Base-by-base conservation (phyloP, 2,797 vertebrate genomes). In the Manis crassicaudata region DNA sequence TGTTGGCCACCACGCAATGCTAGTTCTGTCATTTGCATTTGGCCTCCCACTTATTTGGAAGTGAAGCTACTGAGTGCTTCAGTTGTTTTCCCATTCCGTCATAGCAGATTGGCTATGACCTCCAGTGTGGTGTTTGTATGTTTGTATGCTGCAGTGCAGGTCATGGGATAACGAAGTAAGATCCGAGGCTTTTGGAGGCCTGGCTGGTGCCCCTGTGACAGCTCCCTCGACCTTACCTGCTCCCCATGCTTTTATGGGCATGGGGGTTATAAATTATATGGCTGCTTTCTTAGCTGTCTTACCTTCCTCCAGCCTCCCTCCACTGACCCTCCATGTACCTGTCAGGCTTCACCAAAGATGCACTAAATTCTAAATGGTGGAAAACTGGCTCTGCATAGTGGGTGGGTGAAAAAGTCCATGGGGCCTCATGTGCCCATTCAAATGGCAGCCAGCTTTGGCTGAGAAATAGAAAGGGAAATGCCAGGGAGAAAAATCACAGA, bases 341-440 rank as follows among this genome's bases (percentile, higher is more conserved):
- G 98, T 98, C 98, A 98, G 97, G 97, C 96, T 98, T 97, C 97
- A 92, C 98, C 97, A 96, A 92, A 96, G 98, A 96, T 77, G 97
- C 97, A 97, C 98, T 98, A 97, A 98, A 98, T 98, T 98, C 97
- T 96, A 86, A 52, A 92, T 67, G 92, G 92, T 92, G 94, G 94
- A 96, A 96, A 97, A 97, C 98, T 96, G 96, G 95, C 97, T 98
- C 98, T 97, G 96, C 82, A 92, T 97, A 94, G 96, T 54, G 46
- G 37, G 25, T 87, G 89, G 97, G 96, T 98, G 96, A 97, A 96
- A 75, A 96, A 96, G 97, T 89, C 92, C 2, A 0, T 16, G 67
- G 94, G 95, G 80, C 77, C 80, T 96, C 92, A 80, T 67, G 63
- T 92, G 97, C 96, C 97, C 82, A 79, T 96, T 97, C 90, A 90